Conservation (phyloP, 2,888 invertebrate species). For the Agrenia bidenticulata region DNA sequence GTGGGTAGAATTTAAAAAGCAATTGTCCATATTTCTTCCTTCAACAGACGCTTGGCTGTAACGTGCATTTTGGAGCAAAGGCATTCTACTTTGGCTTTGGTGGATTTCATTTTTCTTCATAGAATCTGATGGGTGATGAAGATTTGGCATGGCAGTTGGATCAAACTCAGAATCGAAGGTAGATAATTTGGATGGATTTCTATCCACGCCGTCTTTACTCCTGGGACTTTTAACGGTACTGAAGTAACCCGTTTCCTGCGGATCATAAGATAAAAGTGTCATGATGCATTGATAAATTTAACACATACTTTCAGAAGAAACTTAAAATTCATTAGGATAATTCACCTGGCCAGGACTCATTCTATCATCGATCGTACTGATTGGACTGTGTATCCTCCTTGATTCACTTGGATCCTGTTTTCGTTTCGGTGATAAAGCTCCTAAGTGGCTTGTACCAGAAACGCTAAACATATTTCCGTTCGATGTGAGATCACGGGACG, state of each 20-base stretch:
- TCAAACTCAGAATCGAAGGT: constrained; percentile 21
- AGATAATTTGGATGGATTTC: not conserved
- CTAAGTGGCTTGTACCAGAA: no score
- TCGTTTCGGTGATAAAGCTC: no score
- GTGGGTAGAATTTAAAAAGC: not conserved
- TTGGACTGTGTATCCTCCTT: not conserved
- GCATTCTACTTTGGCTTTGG: constrained; percentile 25
- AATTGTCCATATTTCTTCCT: not conserved
- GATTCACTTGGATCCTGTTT: no score
- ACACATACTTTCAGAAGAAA: no score
- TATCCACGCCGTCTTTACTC: not conserved
- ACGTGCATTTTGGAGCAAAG: constrained; percentile 15
- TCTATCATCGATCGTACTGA: no score
- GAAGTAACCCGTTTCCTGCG: constrained; percentile 19
- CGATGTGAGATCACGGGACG: no score
- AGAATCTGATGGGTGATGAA: constrained; percentile 25
- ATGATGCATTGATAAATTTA: no score
- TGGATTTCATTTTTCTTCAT: constrained; percentile 26
- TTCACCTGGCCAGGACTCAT: no score
- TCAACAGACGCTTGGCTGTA: not conserved
- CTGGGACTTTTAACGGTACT: constrained; percentile 4
- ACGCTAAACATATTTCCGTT: no score
- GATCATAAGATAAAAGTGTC: no score
- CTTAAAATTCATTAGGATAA: no score
- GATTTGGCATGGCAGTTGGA: constrained; percentile 29